Evolutionary conservation across 35 echinoderm and acorn worm species (phyloP).

Genomic region (Stichopus chloronotus): DNA sequence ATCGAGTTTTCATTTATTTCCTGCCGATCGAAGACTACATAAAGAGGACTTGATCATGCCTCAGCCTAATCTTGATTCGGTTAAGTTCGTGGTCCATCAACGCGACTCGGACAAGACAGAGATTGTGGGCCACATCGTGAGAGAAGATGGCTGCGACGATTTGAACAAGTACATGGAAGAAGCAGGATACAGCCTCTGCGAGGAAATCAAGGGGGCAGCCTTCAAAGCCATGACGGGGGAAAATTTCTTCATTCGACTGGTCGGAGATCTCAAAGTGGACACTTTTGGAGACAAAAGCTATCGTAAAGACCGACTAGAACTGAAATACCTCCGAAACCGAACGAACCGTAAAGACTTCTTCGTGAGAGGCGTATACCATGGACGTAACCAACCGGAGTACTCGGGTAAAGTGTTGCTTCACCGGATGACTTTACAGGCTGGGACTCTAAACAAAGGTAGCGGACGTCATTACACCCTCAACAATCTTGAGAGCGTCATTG

Average conservation of each 20-base stretch:
- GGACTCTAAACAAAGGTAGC: constrained; percentile 78
- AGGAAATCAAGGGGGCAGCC: constrained; percentile 51
- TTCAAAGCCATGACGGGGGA: constrained; percentile 69
- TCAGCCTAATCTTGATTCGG: constrained; percentile 68
- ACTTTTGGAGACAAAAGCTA: constrained; percentile 89
- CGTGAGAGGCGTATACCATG: constrained; percentile 76
- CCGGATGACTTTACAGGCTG: constrained; percentile 80
- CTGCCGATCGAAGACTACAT: too few relatives aligned
- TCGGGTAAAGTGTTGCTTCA: constrained; percentile 78
- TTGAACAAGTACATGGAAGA: constrained; percentile 77
- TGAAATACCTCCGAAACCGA: constrained; percentile 83
- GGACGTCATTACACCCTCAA: constrained; percentile 77
- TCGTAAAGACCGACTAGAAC: constrained; percentile 73
- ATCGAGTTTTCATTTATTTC: not conserved
- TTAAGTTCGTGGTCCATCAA: constrained; percentile 88
- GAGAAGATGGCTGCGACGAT: constrained; percentile 72
- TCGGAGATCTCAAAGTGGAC: constrained; percentile 78
- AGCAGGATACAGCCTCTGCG: constrained; percentile 74
- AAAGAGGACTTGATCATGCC: constrained; percentile 70
- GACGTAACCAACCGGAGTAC: constrained; percentile 77
- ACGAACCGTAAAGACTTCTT: constrained; percentile 84
- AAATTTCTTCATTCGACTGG: constrained; percentile 59
- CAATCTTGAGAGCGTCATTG: constrained; percentile 85
- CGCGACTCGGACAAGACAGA: constrained; percentile 75
- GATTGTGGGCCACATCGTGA: constrained; percentile 71